Percentiles rank a stretch among this genome's conserved stretches.
Conservation (phyloP, 2,113 vertebrate species). For the Corythoichthys intestinalis region DNA sequence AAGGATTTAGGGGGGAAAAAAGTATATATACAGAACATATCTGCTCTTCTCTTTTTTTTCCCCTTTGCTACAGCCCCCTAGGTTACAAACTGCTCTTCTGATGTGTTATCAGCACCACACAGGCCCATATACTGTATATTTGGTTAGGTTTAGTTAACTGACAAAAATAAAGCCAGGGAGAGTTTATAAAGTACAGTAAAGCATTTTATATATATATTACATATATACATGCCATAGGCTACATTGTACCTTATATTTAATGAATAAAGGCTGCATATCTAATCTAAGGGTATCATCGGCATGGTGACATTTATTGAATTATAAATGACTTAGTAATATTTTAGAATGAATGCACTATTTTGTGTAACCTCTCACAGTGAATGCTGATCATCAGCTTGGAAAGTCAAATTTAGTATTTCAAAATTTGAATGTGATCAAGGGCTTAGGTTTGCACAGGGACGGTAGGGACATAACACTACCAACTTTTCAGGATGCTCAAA, state of each 20-base stretch:
- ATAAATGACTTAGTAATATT: not conserved
- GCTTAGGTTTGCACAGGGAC: no score
- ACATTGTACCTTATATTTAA: not conserved
- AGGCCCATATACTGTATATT: not conserved
- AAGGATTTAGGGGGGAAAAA: not conserved
- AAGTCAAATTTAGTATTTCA: not conserved
- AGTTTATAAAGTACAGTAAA: no score
- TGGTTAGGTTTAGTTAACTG: not conserved
- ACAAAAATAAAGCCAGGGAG: not conserved
- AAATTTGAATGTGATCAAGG: not conserved
- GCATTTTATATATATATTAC: not conserved
- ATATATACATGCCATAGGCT: not conserved
- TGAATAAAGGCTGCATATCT: not conserved
- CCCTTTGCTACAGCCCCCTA: not conserved
- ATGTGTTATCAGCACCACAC: slow-evolving; percentile 7
- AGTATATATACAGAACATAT: not conserved
- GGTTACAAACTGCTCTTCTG: slow-evolving; percentile 9
- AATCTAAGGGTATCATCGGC: not conserved
- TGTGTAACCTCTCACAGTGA: not conserved
- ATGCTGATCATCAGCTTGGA: not conserved
- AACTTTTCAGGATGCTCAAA: no score
- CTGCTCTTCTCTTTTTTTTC: not conserved
- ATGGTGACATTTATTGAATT: not conserved
- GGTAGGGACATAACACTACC: no score
- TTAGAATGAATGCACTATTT: not conserved